phyloP scores from a whole-genome alignment of 2,113 vertebrate species.

The Prinia subflava region DNA sequence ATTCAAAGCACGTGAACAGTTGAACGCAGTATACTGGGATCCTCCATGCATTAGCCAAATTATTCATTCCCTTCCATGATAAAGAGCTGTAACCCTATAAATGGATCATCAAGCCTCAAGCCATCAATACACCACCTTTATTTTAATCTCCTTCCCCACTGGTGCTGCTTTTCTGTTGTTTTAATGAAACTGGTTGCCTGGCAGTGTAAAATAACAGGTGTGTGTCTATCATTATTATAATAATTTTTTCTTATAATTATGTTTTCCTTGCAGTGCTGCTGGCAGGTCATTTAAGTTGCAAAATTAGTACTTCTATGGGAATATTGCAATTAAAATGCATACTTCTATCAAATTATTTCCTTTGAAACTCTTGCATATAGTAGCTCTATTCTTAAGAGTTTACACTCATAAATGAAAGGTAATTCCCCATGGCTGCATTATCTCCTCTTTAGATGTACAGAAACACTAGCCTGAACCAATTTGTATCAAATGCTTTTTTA shows the following conservation, averaged over 20 bases:
- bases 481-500: neutral
- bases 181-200: neutral
- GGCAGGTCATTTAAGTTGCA: neutral
- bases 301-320: neutral
- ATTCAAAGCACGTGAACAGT: neutral
- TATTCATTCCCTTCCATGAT: neutral
- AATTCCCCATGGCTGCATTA: neutral
- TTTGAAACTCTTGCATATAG: neutral
- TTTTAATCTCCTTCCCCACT: neutral
- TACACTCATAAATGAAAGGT: neutral
- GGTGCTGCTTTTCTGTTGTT: neutral
- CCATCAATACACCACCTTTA: neutral
- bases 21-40: neutral
- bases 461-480: neutral
- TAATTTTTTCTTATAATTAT: constrained; percentile 10
- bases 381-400: neutral
- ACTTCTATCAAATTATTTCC: neutral
- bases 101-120: neutral
- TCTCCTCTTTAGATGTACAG: neutral
- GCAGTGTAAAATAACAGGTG: neutral
- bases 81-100: neutral
- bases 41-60: neutral
- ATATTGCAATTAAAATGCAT: neutral
- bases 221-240: neutral
- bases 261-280: neutral